Base-by-base conservation (phyloP, 2,113 vertebrate species). In the Anseranas semipalmata region DNA sequence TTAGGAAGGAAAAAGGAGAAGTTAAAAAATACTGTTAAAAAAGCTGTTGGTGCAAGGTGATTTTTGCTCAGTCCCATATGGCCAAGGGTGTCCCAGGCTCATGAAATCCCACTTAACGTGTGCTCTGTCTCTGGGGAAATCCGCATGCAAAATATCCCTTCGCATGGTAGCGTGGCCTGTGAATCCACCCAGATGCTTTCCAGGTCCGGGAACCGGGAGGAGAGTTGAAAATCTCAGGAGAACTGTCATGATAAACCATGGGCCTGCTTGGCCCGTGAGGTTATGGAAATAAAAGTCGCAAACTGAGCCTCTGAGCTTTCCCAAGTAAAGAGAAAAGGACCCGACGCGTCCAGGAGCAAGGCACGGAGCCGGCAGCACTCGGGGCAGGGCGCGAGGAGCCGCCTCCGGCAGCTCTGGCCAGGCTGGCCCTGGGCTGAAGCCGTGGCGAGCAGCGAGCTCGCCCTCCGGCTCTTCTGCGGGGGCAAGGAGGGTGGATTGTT, bases 401-500 rank as follows among this genome's bases (percentile, higher is more conserved):
- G 1, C 18, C 45, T 9, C 46, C 3, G 0, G 30, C 77, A 33
- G 53, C 59, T 55, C 88, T 78, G 71, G 12, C 65, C 0, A 0
- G 46, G 32, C 66, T 90, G 84, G 75, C 87, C 35, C 55, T 8
- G 14, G 56, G 78, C 59, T 32, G 19, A 35, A 83, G 6, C 87
- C 8, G 3, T 76, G 59, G 68, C 0, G 6, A 63, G 79, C 43
- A 81, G 68, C 39, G 28, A 56, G 20, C 35, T 88, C 0, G 0
- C 33, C 79, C 93, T 86, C 41, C 1, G 1, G 60, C 80, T 89
- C 41, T 65, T 72, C 75, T 73, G 74, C 0, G 0, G 46, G 30
- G 39, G 39, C 27, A 1, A 12, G 86, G 86, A 94, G 89, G 96
- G 95, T 89, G 90, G 73, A 87, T 95, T 89, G 87, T 95, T 96